These are phyloP conservation scores for Darevskia mixta DNA, from an alignment of 2,797 vertebrate genomes.

Conservation along the genomic window DNA sequence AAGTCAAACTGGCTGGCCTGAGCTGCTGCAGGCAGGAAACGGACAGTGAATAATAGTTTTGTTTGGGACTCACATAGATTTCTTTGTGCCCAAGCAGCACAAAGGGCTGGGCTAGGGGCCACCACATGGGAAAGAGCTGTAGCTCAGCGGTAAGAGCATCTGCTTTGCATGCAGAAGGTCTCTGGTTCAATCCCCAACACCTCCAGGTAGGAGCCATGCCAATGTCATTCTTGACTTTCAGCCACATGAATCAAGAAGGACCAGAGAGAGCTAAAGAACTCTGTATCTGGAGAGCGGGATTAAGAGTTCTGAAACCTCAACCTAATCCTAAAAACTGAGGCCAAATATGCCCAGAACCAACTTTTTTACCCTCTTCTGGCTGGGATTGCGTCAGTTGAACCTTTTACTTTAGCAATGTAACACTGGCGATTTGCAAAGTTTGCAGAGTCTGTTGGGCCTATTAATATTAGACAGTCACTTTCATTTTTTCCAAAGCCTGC, in stretches of 20 bases:
- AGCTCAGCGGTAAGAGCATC: no score
- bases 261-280: not conserved
- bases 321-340: not conserved
- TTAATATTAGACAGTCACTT: no score
- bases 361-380: not conserved
- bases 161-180: no score
- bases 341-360: no score
- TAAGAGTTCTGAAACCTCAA: not conserved
- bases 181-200: no score
- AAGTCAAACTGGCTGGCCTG: not conserved
- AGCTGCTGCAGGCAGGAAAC: not conserved
- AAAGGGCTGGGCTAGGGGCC: not conserved
- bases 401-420: not conserved
- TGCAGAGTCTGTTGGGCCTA: not conserved
- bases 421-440: no score
- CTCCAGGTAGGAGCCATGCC: no score
- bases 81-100: conserved; percentile 13
- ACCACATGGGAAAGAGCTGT: not conserved
- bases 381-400: not conserved
- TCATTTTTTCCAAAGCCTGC: no score
- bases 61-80: conserved; percentile 1
- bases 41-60: conserved; percentile 4
- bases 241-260: not conserved
- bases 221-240: not conserved
- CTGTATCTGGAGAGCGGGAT: not conserved